Conservation (phyloP, 2,113 vertebrate species). For the Dromiciops gliroides region DNA sequence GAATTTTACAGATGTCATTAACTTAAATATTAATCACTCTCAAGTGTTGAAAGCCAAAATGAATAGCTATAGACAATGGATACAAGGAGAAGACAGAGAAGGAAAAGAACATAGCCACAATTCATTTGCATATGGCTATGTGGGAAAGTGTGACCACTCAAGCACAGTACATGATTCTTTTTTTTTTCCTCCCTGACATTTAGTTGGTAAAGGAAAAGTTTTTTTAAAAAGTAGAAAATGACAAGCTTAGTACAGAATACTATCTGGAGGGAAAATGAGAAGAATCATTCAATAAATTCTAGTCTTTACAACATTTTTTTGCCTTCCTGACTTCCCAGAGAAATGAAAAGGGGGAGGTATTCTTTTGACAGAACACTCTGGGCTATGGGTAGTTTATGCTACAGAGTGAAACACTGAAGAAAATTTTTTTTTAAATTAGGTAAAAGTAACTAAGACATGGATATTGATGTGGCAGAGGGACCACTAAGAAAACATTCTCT, state of each 20-base stretch:
- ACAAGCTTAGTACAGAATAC: background rate
- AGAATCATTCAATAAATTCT: background rate
- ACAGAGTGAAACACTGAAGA: background rate
- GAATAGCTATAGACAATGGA: background rate
- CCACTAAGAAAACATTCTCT: background rate
- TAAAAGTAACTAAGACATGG: background rate
- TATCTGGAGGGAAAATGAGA: background rate
- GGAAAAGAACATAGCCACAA: background rate
- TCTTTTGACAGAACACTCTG: background rate
- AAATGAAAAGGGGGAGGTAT: background rate
- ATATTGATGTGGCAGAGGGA: background rate
- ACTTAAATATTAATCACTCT: background rate
- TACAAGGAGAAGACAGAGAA: background rate
- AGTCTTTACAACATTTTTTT: background rate
- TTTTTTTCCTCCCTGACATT: background rate
- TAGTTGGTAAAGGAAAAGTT: background rate
- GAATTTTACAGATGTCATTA: too few relatives aligned
- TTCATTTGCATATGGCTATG: background rate
- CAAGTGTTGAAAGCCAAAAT: slow-evolving; percentile 12
- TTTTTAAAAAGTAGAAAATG: background rate
- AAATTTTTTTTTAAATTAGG: background rate
- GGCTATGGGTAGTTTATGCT: background rate
- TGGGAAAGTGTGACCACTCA: background rate
- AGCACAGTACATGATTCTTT: background rate
- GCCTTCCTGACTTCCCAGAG: background rate